Evolutionary conservation across 2,113 vertebrate species (phyloP), one percentile per base, ranked within the genome.

Genomic region (Melanerpes formicivorus): DNA sequence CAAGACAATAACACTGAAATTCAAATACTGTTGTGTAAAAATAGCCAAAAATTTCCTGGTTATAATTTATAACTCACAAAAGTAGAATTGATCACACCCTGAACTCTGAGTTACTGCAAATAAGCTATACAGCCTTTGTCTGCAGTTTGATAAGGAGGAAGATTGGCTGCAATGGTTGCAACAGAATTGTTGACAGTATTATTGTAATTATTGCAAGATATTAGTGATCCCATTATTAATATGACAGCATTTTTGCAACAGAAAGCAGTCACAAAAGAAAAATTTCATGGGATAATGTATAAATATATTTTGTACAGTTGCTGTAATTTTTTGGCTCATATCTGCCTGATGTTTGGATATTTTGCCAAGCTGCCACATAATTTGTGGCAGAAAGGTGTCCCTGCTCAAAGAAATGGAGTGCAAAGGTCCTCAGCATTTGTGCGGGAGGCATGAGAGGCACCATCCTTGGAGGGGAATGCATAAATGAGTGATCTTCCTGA

Each of bases 371-470:
- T 64, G 18, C 9, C 3, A 18, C 1, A 5, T 23, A 3, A 1
- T n/a, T 18, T 64, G 7, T 22, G 5, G 13, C 54, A 16, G 10
- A 74, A 71, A 2, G 3, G 4, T 32, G 3, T 67, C 11, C 10
- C 8, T 1, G 1, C 19, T 62, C 10, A 52, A 0, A 3, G 16
- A 19, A 76, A 6, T 3, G 3, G 64, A 74, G 4, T 23, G 4
- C 13, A 71, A 72, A 79, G 15, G n/a, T 42, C 46, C 50, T 87
- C 0, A 0, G 7, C 37, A 30, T 2, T 23, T 3, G 2, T 2
- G 3, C 42, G 34, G 14, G 8, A 55, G 18, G 4, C 9, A 15
- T 4, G 37, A 17, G 16, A 69, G 8, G 17, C 13, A 56, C 5
- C 0, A 1, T 21, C 48, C 12, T 44, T 75, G 15, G 19, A 56